A percentile compares a stretch with the other conserved stretches of the same genome.
Conservation (phyloP, 2,113 vertebrate species). For the Ifrita kowaldi region DNA sequence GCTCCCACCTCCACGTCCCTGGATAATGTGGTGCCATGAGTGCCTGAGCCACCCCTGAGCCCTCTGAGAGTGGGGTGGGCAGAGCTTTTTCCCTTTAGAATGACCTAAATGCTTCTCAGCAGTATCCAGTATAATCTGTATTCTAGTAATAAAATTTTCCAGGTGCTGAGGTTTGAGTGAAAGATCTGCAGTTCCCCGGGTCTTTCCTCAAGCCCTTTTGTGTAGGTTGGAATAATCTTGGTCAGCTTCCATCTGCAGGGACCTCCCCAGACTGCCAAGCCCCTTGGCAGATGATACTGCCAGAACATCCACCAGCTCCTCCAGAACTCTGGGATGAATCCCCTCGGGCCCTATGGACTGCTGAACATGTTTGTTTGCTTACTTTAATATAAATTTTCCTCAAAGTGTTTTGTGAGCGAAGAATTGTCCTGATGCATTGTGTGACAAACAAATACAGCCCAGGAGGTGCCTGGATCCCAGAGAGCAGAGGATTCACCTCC, state of each 20-base stretch:
- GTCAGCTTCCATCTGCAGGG: neutral
- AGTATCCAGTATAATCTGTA: neutral
- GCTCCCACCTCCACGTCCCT: no score
- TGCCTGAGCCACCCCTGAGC: neutral
- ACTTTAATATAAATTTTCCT: neutral
- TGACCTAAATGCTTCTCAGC: accelerated
- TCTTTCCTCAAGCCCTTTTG: neutral
- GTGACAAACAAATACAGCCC: neutral
- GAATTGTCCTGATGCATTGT: neutral
- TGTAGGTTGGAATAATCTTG: neutral
- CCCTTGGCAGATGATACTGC: neutral
- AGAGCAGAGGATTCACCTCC: neutral
- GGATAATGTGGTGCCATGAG: neutral
- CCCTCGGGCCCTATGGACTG: neutral
- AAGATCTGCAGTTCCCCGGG: accelerated
- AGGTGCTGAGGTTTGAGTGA: neutral
- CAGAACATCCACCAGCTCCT: neutral
- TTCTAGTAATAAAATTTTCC: neutral
- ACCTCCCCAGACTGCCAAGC: no score
- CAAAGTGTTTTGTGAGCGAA: neutral
- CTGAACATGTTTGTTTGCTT: accelerated
- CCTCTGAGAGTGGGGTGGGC: neutral
- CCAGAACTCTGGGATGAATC: neutral
- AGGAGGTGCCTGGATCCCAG: neutral
- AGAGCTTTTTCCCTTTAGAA: neutral